Percentiles rank a stretch among this genome's conserved stretches.
Conservation (phyloP, 2,797 vertebrate genomes). For the Perdix hodgsoniae region DNA sequence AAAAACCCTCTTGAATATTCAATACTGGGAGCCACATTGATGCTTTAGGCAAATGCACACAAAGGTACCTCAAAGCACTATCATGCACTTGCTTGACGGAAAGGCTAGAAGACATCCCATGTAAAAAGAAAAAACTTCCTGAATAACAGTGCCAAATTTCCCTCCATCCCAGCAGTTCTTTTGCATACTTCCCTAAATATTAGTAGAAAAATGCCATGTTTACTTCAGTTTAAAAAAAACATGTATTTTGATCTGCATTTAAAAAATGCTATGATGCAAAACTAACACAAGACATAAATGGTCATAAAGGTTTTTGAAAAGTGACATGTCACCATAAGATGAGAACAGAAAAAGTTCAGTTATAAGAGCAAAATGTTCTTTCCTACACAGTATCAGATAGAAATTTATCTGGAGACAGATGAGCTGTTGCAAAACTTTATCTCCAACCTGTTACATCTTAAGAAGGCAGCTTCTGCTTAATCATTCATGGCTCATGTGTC, state of each 20-base stretch:
- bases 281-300: background rate
- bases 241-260: background rate
- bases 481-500: conserved; percentile 8
- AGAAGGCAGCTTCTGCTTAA: conserved; percentile 18
- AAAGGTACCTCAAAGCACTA: background rate
- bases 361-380: background rate
- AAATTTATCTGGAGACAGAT: background rate
- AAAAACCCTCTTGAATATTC: background rate
- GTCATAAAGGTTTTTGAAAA: background rate
- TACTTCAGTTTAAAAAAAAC: background rate
- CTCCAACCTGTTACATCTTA: background rate
- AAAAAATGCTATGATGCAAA: background rate
- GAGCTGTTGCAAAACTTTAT: background rate
- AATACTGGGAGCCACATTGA: background rate
- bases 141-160: background rate
- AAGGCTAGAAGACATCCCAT: background rate
- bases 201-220: background rate
- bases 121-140: background rate
- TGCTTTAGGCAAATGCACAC: background rate
- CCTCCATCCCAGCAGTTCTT: background rate
- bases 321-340: background rate
- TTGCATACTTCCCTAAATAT: background rate
- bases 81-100: background rate
- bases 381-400: background rate
- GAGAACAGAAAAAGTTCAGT: background rate